These are phyloP conservation scores for Drosophila pandora DNA, from an alignment of 1,140 invertebrate species.

Conservation along the genomic window DNA sequence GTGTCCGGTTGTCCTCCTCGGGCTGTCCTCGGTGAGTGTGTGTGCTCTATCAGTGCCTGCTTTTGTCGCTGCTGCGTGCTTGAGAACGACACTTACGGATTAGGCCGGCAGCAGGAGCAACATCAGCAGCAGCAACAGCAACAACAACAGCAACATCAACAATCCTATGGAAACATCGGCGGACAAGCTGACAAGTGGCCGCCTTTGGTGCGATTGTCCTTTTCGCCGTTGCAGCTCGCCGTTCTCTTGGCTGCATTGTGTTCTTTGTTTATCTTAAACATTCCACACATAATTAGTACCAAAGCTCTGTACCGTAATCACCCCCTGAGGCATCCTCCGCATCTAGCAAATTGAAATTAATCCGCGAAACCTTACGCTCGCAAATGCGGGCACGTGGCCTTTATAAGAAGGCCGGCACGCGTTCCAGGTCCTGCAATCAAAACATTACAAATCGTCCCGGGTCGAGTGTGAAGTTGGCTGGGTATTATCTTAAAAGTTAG, in stretches of 20 bases:
- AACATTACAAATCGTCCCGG: constrained; percentile 67
- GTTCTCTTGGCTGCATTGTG: constrained; percentile 57
- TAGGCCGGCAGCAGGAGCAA: constrained; percentile 61
- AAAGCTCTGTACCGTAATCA: constrained; percentile 39
- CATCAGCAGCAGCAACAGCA: constrained; percentile 30
- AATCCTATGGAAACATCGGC: constrained; percentile 11
- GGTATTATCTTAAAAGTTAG: constrained; percentile 52
- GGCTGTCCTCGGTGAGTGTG: constrained; percentile 28
- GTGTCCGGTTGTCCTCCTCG: constrained; percentile 16
- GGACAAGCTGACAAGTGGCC: constrained; percentile 60
- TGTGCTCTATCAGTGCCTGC: constrained; percentile 80
- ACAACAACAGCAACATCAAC: constrained; percentile 20
- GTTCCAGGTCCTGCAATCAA: constrained; percentile 56
- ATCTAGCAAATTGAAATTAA: constrained; percentile 81
- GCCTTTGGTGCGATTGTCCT: constrained; percentile 67
- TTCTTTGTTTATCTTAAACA: constrained; percentile 76
- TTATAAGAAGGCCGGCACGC: constrained; percentile 56
- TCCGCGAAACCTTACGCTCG: constrained; percentile 78
- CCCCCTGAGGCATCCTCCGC: not conserved
- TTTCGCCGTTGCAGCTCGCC: constrained; percentile 53
- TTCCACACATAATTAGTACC: constrained; percentile 81
- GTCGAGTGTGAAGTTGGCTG: constrained; percentile 54
- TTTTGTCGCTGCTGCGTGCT: constrained; percentile 72
- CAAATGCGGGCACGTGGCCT: constrained; percentile 78
- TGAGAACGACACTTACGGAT: constrained; percentile 81